These are phyloP conservation scores for Clunio marinus DNA, from an alignment of 2,888 invertebrate genomes.

Conservation along the genomic window DNA sequence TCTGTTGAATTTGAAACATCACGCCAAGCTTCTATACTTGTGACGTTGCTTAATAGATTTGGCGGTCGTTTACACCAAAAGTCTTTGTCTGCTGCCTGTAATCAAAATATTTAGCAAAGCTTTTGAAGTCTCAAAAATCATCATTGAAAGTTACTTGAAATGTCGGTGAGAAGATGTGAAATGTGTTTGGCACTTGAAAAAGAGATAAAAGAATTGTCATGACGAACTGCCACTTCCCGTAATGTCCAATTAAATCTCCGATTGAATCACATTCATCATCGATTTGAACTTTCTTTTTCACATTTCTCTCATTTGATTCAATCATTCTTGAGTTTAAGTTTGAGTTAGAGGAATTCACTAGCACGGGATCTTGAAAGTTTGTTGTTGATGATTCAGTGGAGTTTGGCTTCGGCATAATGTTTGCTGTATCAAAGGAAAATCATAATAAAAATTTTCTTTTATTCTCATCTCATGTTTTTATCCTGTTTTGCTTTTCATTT, in stretches of 20 bases:
- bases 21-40: slow-evolving; percentile 60
- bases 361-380: slow-evolving; percentile 21
- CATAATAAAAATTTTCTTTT: background rate
- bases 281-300: slow-evolving; percentile 41
- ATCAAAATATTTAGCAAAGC: slow-evolving; percentile 27
- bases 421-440: background rate
- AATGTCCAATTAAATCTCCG: slow-evolving; percentile 65
- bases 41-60: slow-evolving; percentile 51
- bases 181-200: slow-evolving; percentile 75
- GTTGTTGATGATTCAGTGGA: slow-evolving; percentile 19
- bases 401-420: slow-evolving; percentile 20
- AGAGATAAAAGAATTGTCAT: slow-evolving; percentile 70
- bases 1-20: slow-evolving; percentile 62
- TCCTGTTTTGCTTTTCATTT: background rate
- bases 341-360: slow-evolving; percentile 17
- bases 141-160: slow-evolving; percentile 58
- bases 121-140: background rate
- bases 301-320: background rate
- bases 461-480: background rate
- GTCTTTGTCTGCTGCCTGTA: slow-evolving; percentile 59
- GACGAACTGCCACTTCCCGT: slow-evolving; percentile 71
- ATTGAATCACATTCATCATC: slow-evolving; percentile 61
- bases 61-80: slow-evolving; percentile 67
- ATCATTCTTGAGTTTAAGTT: slow-evolving; percentile 25
- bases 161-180: slow-evolving; percentile 72